Evolutionary conservation across 2,113 vertebrate species (phyloP), one percentile per base, ranked within the genome.

Genomic region (Tupaia tana): DNA sequence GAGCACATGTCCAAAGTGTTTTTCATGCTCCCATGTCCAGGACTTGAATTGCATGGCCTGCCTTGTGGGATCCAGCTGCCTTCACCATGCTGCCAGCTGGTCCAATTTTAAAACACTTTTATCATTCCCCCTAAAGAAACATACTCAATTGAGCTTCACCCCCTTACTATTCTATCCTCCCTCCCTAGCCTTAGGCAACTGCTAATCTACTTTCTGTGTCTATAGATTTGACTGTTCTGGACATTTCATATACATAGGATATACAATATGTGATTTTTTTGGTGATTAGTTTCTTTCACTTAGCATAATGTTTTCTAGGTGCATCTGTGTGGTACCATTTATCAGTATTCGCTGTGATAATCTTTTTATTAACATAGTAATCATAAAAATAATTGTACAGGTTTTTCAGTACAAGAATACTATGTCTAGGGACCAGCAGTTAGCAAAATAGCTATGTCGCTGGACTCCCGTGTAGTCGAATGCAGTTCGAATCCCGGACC

Each of bases 51-150:
- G 43, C 43, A 43, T 5, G 5, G 43, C 5, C 43, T 43, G 43
- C 43, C 43, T 43, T 43, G 43, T 43, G 43, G 43, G 43, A 43
- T 43, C 43, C 43, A 3, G 43, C 43, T 43, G 43, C 43, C 43
- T 43, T 43, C 43, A 43, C 43, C 43, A 43, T 43, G 43, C 43
- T 43, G 5, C 43, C 43, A 43, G 43, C 43, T 43, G 43, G 43
- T 43, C 43, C 85, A 71, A 34, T 74, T 96, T 90, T 87, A 74
- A 67, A 91, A 87, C 16, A 92, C 70, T 90, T 87, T 91, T 15
- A 78, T 92, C 70, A 77, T 24, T 2, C 52, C 18, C 12, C 22
- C 27, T 2, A 78, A 25, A 43, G 31, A 66, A 24, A 8, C 1
- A 1, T 12, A n/a, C 1, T n/a, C 14, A 63, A 58, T 2, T 82